phyloP scores from a whole-genome alignment of 2,888 invertebrate species.

The Xanthia togata region DNA sequence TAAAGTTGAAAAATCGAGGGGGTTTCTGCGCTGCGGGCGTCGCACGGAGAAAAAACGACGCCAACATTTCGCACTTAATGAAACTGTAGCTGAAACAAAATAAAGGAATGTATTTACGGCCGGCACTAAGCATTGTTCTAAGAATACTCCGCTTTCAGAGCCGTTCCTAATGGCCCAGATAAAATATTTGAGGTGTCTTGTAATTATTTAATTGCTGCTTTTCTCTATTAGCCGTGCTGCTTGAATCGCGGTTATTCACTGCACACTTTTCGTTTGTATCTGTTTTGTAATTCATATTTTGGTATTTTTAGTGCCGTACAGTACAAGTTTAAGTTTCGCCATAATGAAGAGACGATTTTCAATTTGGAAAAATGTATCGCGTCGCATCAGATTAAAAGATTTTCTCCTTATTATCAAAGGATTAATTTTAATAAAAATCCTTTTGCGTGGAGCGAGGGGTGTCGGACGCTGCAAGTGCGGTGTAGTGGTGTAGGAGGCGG shows the following conservation, averaged over 20 bases:
- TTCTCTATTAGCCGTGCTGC: conserved; percentile 58
- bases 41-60: conserved; percentile 84
- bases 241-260: not conserved
- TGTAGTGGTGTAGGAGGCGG: conserved; percentile 64
- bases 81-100: conserved; percentile 88
- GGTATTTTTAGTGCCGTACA: no score
- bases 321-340: not conserved
- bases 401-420: conserved; percentile 65
- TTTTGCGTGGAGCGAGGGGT: conserved; percentile 64
- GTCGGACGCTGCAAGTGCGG: conserved; percentile 65
- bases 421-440: conserved; percentile 73
- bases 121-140: conserved; percentile 83
- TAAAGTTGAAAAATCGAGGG: conserved; percentile 88
- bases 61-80: conserved; percentile 89
- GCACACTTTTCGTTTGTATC: not conserved
- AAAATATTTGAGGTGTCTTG: conserved; percentile 77
- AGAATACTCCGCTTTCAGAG: conserved; percentile 78
- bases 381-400: conserved; percentile 43
- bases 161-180: conserved; percentile 79
- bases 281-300: not conserved
- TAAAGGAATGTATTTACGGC: conserved; percentile 86
- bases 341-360: not conserved
- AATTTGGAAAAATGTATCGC: conserved; percentile 16
- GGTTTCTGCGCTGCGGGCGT: conserved; percentile 83
- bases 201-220: conserved; percentile 68